Percentiles rank a stretch among this genome's conserved stretches.
phyloP scores from a whole-genome alignment of 2,888 invertebrate species.

The Zonitis immaculata region DNA sequence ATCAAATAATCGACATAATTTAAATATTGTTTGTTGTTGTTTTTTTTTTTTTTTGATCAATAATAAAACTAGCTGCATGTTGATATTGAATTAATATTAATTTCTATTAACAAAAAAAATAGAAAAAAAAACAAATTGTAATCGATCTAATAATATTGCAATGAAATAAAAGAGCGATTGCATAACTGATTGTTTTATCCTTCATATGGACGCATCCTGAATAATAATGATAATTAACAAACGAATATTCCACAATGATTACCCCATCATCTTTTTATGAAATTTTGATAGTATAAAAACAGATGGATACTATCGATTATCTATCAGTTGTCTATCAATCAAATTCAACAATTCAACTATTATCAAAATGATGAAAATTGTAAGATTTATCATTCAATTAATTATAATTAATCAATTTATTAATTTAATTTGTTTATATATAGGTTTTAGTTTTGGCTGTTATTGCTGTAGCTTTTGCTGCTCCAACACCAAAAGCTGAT shows the following conservation, averaged over 20 bases:
- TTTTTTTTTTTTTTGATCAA: no score
- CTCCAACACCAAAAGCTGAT: background rate
- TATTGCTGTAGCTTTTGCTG: background rate
- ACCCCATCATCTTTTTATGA: background rate
- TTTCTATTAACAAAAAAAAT: no score
- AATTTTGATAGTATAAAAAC: background rate
- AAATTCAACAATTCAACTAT: background rate
- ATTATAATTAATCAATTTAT: background rate
- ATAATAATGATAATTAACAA: background rate
- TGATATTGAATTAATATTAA: no score
- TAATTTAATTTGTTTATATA: background rate
- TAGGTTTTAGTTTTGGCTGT: background rate
- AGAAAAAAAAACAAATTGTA: no score
- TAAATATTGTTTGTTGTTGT: no score
- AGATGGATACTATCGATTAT: background rate
- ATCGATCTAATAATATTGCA: no score
- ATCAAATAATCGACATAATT: background rate
- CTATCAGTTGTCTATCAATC: background rate
- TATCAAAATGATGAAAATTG: background rate
- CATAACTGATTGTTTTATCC: no score
- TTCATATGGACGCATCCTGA: background rate
- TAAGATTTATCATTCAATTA: background rate
- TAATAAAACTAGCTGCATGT: no score
- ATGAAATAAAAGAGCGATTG: no score
- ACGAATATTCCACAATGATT: background rate